A percentile compares a stretch with the other conserved stretches of the same genome.
Conservation (phyloP, 2,113 vertebrate genomes). For the Perca flavescens region DNA sequence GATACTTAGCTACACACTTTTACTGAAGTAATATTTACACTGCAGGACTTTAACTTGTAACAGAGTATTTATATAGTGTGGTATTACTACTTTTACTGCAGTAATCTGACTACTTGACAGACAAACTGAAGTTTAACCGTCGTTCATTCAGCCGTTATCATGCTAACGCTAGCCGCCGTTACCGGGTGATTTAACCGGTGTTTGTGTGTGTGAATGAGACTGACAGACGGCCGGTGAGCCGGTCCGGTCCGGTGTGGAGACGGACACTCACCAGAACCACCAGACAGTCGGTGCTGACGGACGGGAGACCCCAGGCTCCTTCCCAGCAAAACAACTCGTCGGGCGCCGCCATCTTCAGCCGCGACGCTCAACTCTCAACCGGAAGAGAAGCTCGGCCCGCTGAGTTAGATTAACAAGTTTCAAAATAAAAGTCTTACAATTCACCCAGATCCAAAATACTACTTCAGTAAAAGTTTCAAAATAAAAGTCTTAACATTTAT, state of each 20-base stretch:
- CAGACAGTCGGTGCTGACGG: constrained; percentile 80
- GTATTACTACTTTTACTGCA: no score
- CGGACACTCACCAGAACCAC: constrained; percentile 81
- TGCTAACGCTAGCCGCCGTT: not conserved
- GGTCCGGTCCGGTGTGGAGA: not conserved
- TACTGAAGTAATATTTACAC: no score
- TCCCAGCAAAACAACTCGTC: constrained; percentile 85
- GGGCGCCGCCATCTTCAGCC: constrained; percentile 82
- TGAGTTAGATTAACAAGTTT: not conserved
- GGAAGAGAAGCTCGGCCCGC: constrained; percentile 44
- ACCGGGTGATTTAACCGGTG: not conserved
- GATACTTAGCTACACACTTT: no score
- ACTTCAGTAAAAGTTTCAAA: no score
- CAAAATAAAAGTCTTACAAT: not conserved
- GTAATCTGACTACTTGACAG: no score
- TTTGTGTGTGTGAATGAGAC: fast-evolving
- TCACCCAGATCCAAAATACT: not conserved
- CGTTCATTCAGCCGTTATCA: constrained; percentile 10
- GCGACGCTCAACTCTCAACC: constrained; percentile 38
- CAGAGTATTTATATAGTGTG: no score
- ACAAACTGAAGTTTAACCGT: not conserved
- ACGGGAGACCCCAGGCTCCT: constrained; percentile 84
- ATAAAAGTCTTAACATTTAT: no score
- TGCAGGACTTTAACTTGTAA: no score
- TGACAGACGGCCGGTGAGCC: not conserved